A percentile compares a stretch with the other conserved stretches of the same genome.
These are phyloP conservation scores for Medauroidea extradentata DNA, from an alignment of 1,140 invertebrate genomes.

Conservation along the genomic window DNA sequence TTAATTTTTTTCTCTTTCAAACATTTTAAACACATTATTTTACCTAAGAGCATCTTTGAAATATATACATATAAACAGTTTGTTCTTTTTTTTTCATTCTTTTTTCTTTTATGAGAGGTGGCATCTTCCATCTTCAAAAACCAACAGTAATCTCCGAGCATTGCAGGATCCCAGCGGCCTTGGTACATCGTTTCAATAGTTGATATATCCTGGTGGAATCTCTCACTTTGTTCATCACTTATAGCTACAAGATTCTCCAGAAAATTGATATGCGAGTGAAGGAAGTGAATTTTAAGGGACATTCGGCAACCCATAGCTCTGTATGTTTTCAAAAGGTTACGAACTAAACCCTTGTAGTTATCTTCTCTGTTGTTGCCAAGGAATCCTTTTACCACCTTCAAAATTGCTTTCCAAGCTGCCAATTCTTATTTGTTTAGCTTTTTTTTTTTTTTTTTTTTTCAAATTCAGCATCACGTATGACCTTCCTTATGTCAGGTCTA, in stretches of 20 bases:
- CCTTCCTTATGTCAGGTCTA: constrained; percentile 32
- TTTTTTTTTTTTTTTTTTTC: constrained; percentile 12
- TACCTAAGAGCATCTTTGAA: too few relatives aligned
- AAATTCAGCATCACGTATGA: constrained; percentile 25
- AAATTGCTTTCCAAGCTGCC: constrained; percentile 20
- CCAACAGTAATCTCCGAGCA: too few relatives aligned
- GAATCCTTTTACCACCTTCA: constrained; percentile 10
- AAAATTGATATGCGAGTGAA: constrained; percentile 37
- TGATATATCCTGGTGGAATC: constrained; percentile 39
- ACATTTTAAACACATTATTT: too few relatives aligned
- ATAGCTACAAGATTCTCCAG: constrained; percentile 20
- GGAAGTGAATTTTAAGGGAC: constrained; percentile 39
- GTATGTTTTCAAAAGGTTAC: constrained; percentile 16
- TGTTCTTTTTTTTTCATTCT: too few relatives aligned
- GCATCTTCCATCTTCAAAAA: too few relatives aligned
- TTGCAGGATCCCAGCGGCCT: constrained; percentile 18
- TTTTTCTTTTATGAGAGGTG: too few relatives aligned
- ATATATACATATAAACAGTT: too few relatives aligned
- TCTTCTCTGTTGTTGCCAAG: constrained; percentile 2
- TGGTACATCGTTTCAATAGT: constrained; percentile 25
- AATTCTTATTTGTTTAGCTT: constrained; percentile 17
- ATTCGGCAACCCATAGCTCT: constrained; percentile 37
- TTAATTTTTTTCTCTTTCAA: too few relatives aligned
- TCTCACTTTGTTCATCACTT: constrained; percentile 32
- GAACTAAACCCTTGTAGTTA: constrained; percentile 11